Evolutionary conservation across 2,113 vertebrate genomes (phyloP).

Genomic region (Leptobrachium leishanense): DNA sequence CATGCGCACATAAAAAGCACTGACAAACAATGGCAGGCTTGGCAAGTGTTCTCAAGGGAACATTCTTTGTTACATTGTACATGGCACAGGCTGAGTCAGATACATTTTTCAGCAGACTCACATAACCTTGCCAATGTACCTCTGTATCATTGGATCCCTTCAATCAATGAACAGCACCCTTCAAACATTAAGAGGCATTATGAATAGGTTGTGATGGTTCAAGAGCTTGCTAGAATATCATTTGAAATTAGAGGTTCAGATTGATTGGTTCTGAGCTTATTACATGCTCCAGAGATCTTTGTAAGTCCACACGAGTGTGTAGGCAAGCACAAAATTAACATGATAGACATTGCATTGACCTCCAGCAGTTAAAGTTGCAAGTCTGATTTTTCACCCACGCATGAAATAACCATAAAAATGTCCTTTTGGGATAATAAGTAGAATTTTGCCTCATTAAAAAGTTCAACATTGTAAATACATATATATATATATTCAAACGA

Average conservation of each 20-base stretch:
- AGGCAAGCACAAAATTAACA: constrained; percentile 34
- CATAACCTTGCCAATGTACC: constrained; percentile 38
- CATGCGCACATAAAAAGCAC: neutral
- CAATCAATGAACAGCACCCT: constrained; percentile 42
- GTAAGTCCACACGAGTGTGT: constrained; percentile 30
- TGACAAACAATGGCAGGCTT: neutral
- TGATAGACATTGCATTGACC: constrained; percentile 48
- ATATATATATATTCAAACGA: no score
- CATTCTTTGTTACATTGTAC: neutral
- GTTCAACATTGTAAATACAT: no score
- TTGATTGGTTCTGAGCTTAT: constrained; percentile 42
- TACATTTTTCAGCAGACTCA: neutral
- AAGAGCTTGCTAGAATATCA: constrained; percentile 43
- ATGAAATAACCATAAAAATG: neutral
- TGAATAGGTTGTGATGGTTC: constrained; percentile 14
- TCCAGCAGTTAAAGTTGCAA: constrained; percentile 35
- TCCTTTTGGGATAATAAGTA: no score
- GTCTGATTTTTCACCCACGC: constrained; percentile 11
- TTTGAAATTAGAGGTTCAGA: constrained; percentile 40
- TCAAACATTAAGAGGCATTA: constrained; percentile 40
- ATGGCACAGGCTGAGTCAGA: neutral
- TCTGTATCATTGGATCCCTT: constrained; percentile 21
- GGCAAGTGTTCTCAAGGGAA: neutral
- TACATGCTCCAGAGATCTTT: constrained; percentile 45
- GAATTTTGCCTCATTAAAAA: no score